A percentile compares a stretch with the other conserved stretches of the same genome.
Evolutionary conservation across 2,797 vertebrate species (phyloP).

Genomic region (Pitangus sulphuratus): DNA sequence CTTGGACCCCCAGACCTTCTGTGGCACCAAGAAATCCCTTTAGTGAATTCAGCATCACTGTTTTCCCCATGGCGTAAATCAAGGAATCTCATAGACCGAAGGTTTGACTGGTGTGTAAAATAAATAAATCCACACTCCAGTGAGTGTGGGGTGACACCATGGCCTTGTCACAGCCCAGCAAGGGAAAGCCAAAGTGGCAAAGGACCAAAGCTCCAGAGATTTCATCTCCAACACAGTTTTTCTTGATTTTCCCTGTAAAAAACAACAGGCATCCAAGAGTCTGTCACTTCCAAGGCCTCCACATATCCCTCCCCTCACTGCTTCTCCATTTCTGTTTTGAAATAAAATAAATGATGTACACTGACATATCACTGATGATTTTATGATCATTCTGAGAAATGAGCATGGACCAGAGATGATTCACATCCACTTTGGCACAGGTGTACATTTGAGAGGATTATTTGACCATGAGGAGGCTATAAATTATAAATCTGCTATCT

Average conservation of each 20-base stretch:
- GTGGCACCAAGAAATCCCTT: rapidly evolving
- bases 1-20: neutral
- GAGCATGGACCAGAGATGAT: neutral
- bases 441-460: neutral
- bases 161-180: neutral
- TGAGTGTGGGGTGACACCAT: neutral
- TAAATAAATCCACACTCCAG: neutral
- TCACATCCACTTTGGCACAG: neutral
- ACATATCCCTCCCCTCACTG: neutral
- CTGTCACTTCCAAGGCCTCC: neutral
- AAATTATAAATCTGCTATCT: conserved; percentile 24
- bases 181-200: neutral
- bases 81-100: neutral
- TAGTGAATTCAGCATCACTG: neutral
- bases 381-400: neutral
- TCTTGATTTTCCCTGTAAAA: neutral
- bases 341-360: neutral
- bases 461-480: neutral
- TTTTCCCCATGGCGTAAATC: neutral
- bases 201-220: neutral
- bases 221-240: neutral
- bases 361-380: neutral
- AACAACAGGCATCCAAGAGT: neutral
- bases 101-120: neutral
- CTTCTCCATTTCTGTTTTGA: neutral